phyloP scores from a whole-genome alignment of 2,888 invertebrate genomes.

The Portevinia maculata region DNA sequence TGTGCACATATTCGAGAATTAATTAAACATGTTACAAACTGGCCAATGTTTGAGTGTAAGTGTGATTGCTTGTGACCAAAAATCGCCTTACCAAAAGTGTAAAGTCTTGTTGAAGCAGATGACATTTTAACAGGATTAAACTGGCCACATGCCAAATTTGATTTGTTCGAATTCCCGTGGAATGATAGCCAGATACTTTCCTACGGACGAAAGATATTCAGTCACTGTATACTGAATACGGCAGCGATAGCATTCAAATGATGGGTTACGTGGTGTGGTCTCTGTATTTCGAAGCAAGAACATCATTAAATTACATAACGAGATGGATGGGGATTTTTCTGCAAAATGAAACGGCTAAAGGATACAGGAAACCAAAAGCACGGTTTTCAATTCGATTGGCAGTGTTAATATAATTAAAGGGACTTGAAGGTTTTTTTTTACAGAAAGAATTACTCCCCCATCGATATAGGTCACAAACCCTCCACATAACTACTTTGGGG shows the following conservation, averaged over 20 bases:
- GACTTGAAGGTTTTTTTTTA: not conserved
- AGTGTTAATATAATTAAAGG: constrained; percentile 52
- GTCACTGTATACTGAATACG: not conserved
- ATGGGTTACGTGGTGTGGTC: constrained; percentile 44
- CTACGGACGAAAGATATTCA: not conserved
- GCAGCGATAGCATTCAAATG: constrained; percentile 45
- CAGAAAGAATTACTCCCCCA: constrained; percentile 7
- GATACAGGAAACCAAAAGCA: constrained; percentile 7
- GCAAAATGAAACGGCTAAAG: constrained; percentile 26
- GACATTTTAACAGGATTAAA: constrained; percentile 64
- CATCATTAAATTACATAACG: constrained; percentile 67
- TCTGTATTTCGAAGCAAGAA: constrained; percentile 45
- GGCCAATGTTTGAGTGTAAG: not conserved
- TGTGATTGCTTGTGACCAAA: constrained; percentile 21
- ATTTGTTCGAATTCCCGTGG: constrained; percentile 43
- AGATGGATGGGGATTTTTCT: constrained; percentile 54
- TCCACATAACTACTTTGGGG: constrained; percentile 11
- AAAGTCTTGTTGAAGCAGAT: constrained; percentile 54
- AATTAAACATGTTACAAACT: not conserved
- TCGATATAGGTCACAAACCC: constrained; percentile 23
- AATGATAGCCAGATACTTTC: constrained; percentile 20
- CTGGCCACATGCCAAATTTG: constrained; percentile 72
- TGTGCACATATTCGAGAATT: not conserved
- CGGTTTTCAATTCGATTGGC: constrained; percentile 52
- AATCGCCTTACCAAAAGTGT: constrained; percentile 61